phyloP scores from a whole-genome alignment of 2,888 invertebrate species.

The Bombylius discolor region DNA sequence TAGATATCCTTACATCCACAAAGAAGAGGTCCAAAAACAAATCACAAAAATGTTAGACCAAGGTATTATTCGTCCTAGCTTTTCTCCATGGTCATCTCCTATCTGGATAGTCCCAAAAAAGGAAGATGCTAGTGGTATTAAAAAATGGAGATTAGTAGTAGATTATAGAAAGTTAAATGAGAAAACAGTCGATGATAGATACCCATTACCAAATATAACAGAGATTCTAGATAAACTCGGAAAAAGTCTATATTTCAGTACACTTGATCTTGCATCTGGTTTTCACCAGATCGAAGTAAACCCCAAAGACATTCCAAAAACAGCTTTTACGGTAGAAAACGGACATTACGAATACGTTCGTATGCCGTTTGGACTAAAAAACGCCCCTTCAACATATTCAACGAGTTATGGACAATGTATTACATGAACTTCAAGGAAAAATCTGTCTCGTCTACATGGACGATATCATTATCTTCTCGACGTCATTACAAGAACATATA shows the following conservation, averaged over 20 bases:
- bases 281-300: conserved; percentile 25
- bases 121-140: conserved; percentile 2
- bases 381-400: no score
- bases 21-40: conserved; percentile 9
- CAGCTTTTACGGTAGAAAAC: background rate
- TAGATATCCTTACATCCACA: background rate
- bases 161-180: conserved; percentile 18
- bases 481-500: conserved; percentile 3
- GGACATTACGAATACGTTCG: background rate
- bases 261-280: conserved; percentile 22
- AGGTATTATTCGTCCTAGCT: conserved; percentile 14
- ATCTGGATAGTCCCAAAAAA: conserved; percentile 18
- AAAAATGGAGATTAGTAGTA: conserved; percentile 17
- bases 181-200: conserved; percentile 15
- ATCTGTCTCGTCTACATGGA: no score
- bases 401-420: no score
- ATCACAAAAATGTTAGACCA: conserved; percentile 9
- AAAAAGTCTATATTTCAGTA: conserved; percentile 21
- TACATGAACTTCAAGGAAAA: no score
- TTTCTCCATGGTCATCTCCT: conserved; percentile 16
- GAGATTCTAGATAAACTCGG: conserved; percentile 25
- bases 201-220: conserved; percentile 19
- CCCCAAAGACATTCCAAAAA: conserved; percentile 17
- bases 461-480: background rate
- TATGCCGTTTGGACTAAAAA: no score